phyloP scores from a whole-genome alignment of 2,888 invertebrate species.

The Dione juno region DNA sequence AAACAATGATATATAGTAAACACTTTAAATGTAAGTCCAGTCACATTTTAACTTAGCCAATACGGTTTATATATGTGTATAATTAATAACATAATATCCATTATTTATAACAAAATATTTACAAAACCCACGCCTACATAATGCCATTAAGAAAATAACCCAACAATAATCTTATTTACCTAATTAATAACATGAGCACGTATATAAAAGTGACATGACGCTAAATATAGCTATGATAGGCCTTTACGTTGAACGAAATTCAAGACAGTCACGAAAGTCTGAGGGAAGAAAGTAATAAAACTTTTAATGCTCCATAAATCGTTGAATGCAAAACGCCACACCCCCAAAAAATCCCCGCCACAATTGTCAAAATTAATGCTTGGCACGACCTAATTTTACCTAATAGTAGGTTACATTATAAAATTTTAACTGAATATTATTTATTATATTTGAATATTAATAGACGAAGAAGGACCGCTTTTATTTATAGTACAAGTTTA shows the following conservation, averaged over 20 bases:
- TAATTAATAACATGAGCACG: neutral
- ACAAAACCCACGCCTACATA: slow-evolving; percentile 4
- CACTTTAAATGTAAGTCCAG: too few species aligned
- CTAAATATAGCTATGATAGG: slow-evolving; percentile 19
- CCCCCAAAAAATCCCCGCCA: slow-evolving; percentile 11
- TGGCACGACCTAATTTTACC: slow-evolving; percentile 32
- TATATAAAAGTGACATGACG: neutral
- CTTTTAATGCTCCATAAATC: slow-evolving; percentile 33
- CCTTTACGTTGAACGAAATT: slow-evolving; percentile 29
- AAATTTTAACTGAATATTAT: neutral
- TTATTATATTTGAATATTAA: neutral
- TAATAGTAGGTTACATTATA: slow-evolving; percentile 7
- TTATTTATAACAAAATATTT: slow-evolving; percentile 5
- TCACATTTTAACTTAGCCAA: too few species aligned
- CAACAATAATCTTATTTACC: slow-evolving; percentile 13
- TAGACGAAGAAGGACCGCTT: neutral
- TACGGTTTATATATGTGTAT: too few species aligned
- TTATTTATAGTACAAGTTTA: neutral
- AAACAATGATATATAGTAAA: too few species aligned
- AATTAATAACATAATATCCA: neutral
- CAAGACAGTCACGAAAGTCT: slow-evolving; percentile 35
- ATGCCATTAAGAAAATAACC: neutral
- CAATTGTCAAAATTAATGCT: slow-evolving; percentile 27
- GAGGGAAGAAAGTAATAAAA: slow-evolving; percentile 36
- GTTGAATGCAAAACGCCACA: slow-evolving; percentile 28